Evolutionary conservation across 2,888 invertebrate genomes (phyloP).

Genomic region (Leucophora obtusa): DNA sequence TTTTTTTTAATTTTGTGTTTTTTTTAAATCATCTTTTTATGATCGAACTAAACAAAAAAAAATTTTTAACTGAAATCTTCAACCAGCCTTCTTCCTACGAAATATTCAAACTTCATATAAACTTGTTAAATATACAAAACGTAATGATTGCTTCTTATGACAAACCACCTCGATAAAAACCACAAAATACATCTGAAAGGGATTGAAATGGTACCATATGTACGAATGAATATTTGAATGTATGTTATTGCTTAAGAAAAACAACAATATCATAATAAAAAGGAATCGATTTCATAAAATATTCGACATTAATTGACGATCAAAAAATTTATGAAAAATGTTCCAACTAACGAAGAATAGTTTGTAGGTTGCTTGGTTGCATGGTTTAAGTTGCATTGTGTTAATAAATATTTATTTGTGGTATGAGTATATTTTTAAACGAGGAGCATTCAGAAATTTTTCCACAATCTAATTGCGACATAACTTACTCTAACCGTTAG

Average conservation of each 20-base stretch:
- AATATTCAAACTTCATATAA: slow-evolving; percentile 38
- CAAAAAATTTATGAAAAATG: slow-evolving; percentile 75
- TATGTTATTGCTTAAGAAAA: slow-evolving; percentile 30
- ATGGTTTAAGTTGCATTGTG: slow-evolving; percentile 8
- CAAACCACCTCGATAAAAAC: slow-evolving; percentile 45
- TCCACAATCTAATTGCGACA: no score
- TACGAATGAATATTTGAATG: neutral
- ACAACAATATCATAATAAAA: slow-evolving; percentile 49
- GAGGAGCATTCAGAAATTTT: slow-evolving; percentile 9
- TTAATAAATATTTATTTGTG: slow-evolving; percentile 34
- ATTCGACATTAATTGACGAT: slow-evolving; percentile 76
- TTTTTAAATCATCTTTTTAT: slow-evolving; percentile 39
- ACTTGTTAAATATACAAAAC: slow-evolving; percentile 46
- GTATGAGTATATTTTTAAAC: slow-evolving; percentile 18
- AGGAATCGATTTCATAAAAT: slow-evolving; percentile 70
- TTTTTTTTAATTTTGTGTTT: neutral
- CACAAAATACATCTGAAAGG: slow-evolving; percentile 42
- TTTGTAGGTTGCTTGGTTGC: slow-evolving; percentile 50
- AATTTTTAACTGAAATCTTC: slow-evolving; percentile 28
- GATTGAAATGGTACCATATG: slow-evolving; percentile 20
- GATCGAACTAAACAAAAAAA: slow-evolving; percentile 20
- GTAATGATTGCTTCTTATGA: slow-evolving; percentile 56
- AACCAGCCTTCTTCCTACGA: slow-evolving; percentile 20
- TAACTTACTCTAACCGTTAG: no score
- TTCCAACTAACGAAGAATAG: slow-evolving; percentile 66